Evolutionary conservation across 2,888 invertebrate species (phyloP), one percentile per base, ranked within the genome.

Genomic region (Oxyteleia sp.): DNA sequence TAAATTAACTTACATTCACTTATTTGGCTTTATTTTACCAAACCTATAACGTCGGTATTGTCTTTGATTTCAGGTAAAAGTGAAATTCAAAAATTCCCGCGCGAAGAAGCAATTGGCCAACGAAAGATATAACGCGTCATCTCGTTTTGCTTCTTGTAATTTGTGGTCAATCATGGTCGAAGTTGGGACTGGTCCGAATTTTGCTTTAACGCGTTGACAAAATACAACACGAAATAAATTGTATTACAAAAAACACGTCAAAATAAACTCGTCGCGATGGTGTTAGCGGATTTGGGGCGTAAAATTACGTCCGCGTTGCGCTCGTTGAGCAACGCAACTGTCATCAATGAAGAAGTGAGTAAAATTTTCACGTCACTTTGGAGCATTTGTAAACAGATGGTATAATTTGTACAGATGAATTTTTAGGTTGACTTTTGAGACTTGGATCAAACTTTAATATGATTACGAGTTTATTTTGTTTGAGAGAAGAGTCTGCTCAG

Each of bases 261-360:
- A 38, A 16, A 20, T 49, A 49, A 78, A 43, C 4, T 18, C n/a
- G 38, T 64, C 93, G 96, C 95, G 93, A 99, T 99, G 99, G 99
- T 99, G 94, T 97, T 99, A 96, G 99, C 99, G 91, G 99, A 99
- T 95, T 96, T 99, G 94, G 99, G 99, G 93, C 97, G 99, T 93
- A 99, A 99, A 95, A 99, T 99, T 93, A 99, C 99, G 92, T 97
- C 98, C 94, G 99, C 99, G 85, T 95, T 99, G 94, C 97, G 99
- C 93, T 99, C 99, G 68, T 95, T 99, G 87, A 99, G 99, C 94
- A 98, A 98, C 95, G 99, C 99, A 82, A 99, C 99, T 55, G 97
- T 99, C 86, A 99, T 99, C 90, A 99, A 99, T 95, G 98, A 99
- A 95, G 99, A 99, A 95, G 98, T 98, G 94, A 94, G 93, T 88